phyloP scores from a whole-genome alignment of 2,888 invertebrate genomes.

The Zeuzera pyrina region DNA sequence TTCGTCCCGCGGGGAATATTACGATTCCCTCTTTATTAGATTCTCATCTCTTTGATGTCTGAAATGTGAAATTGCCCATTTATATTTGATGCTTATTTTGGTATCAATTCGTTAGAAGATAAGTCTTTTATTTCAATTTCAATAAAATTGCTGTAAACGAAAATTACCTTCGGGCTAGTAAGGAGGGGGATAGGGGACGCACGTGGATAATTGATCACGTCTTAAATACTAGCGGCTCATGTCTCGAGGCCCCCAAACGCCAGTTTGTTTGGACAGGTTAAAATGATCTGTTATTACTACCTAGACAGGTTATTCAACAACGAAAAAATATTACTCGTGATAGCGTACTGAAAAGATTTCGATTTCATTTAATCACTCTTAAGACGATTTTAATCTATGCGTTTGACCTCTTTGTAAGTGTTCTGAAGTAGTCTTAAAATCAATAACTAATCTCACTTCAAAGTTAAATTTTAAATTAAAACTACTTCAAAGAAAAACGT shows the following conservation, averaged over 20 bases:
- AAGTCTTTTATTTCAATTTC: background rate
- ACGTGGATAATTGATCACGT: slow-evolving; percentile 51
- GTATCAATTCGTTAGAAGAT: background rate
- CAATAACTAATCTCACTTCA: too few species aligned
- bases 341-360: too few species aligned
- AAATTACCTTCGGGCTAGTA: slow-evolving; percentile 14
- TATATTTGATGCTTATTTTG: background rate
- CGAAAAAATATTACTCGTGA: too few species aligned
- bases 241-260: slow-evolving; percentile 15
- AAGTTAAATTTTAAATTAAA: too few species aligned
- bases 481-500: too few species aligned
- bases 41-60: too few species aligned
- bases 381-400: too few species aligned
- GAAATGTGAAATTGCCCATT: background rate
- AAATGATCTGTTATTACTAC: slow-evolving; percentile 45
- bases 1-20: too few species aligned
- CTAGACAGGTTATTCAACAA: slow-evolving; percentile 31
- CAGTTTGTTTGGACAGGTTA: slow-evolving; percentile 28
- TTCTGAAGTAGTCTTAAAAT: too few species aligned
- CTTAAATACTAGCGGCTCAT: slow-evolving; percentile 28
- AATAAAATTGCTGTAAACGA: slow-evolving; percentile 10
- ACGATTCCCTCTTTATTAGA: too few species aligned
- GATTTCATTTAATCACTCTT: too few species aligned
- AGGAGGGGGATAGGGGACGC: slow-evolving; percentile 21
- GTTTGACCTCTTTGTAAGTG: too few species aligned